A percentile compares a stretch with the other conserved stretches of the same genome.
Conservation (phyloP, 1,140 invertebrate genomes). For the Drosophila burlai region DNA sequence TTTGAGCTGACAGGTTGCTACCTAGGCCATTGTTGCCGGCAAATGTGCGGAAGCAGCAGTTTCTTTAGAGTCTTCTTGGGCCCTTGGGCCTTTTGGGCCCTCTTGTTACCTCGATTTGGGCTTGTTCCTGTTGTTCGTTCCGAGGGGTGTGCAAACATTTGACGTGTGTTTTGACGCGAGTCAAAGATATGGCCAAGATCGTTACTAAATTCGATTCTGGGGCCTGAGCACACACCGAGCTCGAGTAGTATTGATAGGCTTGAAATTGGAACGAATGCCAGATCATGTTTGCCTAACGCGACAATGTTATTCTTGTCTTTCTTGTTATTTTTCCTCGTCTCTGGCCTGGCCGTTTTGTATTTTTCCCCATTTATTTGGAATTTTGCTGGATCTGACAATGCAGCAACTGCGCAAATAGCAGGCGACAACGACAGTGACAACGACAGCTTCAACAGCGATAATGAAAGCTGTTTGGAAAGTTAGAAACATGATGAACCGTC, state of each 20-base stretch:
- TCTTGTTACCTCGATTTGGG: conserved; percentile 30
- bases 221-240: conserved; percentile 66
- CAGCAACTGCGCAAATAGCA: conserved; percentile 81
- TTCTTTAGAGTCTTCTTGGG: conserved; percentile 33
- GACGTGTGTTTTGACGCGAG: conserved; percentile 83
- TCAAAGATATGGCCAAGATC: conserved; percentile 70
- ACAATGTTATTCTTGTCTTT: conserved; percentile 60
- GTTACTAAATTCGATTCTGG: conserved; percentile 66
- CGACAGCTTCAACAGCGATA: conserved; percentile 43
- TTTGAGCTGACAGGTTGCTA: conserved; percentile 67
- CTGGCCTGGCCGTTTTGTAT: conserved; percentile 51
- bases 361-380: conserved; percentile 74
- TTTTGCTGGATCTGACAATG: conserved; percentile 70
- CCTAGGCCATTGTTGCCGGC: conserved; percentile 57
- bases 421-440: conserved; percentile 61
- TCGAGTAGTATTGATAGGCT: conserved; percentile 48
- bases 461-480: conserved; percentile 79
- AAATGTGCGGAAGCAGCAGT: conserved; percentile 73
- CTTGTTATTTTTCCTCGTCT: conserved; percentile 45
- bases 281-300: conserved; percentile 79
- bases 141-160: conserved; percentile 76
- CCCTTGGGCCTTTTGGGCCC: conserved; percentile 38
- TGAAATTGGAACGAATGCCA: conserved; percentile 80
- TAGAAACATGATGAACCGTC: conserved; percentile 62
- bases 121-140: conserved; percentile 33